These are phyloP conservation scores for Lutjanus erythropterus DNA, from an alignment of 2,113 vertebrate species.

Conservation along the genomic window DNA sequence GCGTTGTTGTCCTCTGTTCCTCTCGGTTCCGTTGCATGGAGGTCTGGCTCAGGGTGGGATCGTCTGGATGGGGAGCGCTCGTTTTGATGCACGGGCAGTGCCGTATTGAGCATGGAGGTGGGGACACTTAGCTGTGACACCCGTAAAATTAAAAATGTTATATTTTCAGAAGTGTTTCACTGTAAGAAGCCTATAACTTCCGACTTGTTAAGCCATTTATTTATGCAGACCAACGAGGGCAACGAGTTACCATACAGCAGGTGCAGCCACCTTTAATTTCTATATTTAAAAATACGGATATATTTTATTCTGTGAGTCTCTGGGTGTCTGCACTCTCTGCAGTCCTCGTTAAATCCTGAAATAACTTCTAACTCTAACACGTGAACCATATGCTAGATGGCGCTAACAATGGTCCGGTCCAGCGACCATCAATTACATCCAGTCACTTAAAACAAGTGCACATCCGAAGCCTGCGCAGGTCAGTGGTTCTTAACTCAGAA, in stretches of 20 bases:
- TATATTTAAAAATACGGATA: background rate
- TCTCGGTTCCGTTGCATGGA: background rate
- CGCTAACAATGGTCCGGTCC: background rate
- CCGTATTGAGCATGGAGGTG: background rate
- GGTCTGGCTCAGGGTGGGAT: too few relatives aligned
- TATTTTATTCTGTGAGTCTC: background rate
- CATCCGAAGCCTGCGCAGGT: background rate
- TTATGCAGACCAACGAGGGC: background rate
- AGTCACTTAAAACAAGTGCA: background rate
- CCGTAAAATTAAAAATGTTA: background rate
- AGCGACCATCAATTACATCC: background rate
- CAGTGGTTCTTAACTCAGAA: too few relatives aligned
- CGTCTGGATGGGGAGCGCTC: conserved; percentile 31
- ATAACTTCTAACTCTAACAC: background rate
- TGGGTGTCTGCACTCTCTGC: background rate
- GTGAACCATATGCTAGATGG: background rate
- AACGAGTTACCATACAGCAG: background rate
- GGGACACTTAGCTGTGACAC: background rate
- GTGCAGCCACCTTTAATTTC: background rate
- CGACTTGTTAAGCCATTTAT: background rate
- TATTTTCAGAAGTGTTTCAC: background rate
- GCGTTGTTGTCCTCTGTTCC: conserved; percentile 14
- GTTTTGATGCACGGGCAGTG: conserved; percentile 9
- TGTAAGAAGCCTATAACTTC: background rate
- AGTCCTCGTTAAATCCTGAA: background rate